These are phyloP conservation scores for Pseudanteris insignis DNA, from an alignment of 2,888 invertebrate genomes.

Conservation along the genomic window DNA sequence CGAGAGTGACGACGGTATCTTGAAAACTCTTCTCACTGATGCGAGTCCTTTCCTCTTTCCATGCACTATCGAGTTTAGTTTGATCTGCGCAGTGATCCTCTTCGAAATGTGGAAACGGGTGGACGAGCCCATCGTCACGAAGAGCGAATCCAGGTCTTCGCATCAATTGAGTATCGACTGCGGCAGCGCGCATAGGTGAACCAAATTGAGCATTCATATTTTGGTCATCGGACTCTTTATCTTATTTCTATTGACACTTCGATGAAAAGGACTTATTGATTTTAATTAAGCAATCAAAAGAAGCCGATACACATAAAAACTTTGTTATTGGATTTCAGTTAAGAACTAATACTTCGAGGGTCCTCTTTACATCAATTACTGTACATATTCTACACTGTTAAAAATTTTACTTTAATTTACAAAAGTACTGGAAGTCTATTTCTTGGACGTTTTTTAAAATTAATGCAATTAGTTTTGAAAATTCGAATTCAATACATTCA, in stretches of 20 bases:
- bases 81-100: slow-evolving; percentile 82
- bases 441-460: too few relatives aligned
- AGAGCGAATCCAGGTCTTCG: slow-evolving; percentile 63
- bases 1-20: slow-evolving; percentile 65
- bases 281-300: slow-evolving; percentile 6
- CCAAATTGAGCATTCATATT: slow-evolving; percentile 11
- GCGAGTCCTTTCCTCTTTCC: slow-evolving; percentile 89
- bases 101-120: slow-evolving; percentile 94
- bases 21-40: slow-evolving; percentile 70
- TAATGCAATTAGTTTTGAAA: too few relatives aligned
- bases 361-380: too few relatives aligned
- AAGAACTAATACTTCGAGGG: too few relatives aligned
- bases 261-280: background rate
- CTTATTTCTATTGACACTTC: background rate
- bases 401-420: too few relatives aligned
- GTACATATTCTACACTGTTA: too few relatives aligned
- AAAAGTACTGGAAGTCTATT: too few relatives aligned
- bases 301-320: too few relatives aligned
- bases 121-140: slow-evolving; percentile 69
- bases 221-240: slow-evolving; percentile 14
- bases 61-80: slow-evolving; percentile 89
- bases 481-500: too few relatives aligned
- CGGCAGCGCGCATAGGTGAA: slow-evolving; percentile 79
- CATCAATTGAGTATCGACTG: slow-evolving; percentile 74
- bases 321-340: too few relatives aligned